A percentile compares a stretch with the other conserved stretches of the same genome.
Conservation (phyloP, 2,888 invertebrate genomes). For the Allacma fusca region DNA sequence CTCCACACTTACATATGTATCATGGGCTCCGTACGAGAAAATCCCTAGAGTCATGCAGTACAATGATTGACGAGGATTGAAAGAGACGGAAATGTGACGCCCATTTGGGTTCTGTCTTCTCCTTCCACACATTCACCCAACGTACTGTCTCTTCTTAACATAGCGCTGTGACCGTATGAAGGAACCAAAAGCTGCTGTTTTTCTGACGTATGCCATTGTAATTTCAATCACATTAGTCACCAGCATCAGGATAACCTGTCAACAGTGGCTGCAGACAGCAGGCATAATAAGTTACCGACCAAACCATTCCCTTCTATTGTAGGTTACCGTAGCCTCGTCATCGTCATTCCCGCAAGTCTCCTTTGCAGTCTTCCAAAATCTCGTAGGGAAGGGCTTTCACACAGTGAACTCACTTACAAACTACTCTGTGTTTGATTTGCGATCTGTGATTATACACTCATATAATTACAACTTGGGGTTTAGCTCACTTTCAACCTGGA, state of each 20-base stretch:
- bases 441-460: too few species aligned
- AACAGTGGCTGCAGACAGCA: slow-evolving; percentile 6
- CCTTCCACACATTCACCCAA: neutral
- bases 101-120: neutral
- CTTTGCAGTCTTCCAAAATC: too few species aligned
- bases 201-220: slow-evolving; percentile 16
- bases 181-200: neutral
- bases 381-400: too few species aligned
- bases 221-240: slow-evolving; percentile 16
- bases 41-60: neutral
- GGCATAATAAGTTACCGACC: slow-evolving; percentile 1
- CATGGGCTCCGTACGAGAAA: too few species aligned
- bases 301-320: neutral
- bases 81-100: slow-evolving; percentile 21
- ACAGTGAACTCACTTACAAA: too few species aligned
- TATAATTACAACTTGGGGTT: too few species aligned
- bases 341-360: too few species aligned
- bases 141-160: neutral
- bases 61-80: neutral
- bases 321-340: too few species aligned
- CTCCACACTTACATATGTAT: too few species aligned
- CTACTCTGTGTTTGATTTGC: too few species aligned
- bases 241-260: slow-evolving; percentile 8
- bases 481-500: too few species aligned
- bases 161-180: neutral